Base-by-base conservation (phyloP, 2,888 invertebrate genomes). In the Lordiphosa fenestrarum region DNA sequence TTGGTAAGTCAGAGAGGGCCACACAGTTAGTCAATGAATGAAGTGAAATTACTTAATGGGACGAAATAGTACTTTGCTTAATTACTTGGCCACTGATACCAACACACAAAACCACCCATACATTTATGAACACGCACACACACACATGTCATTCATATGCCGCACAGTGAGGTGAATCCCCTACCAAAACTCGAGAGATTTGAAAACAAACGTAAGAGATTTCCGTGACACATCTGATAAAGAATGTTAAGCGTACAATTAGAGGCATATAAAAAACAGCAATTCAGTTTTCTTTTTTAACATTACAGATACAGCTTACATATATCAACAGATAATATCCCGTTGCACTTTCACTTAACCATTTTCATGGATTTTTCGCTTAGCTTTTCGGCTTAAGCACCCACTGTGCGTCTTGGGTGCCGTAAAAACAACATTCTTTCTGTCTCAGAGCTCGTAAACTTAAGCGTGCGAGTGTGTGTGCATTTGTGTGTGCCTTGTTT, bases 61-160 rank as follows among this genome's bases (percentile, higher is more conserved):
- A 84, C 74, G 77, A 77, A 84, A 85, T 84, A 77, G 75, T 84
- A 84, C 86, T 85, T 85, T 83, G 83, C 84, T 85, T 85, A 85
- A 85, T 85, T 85, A 85, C 85, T 85, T 74, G 74, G 77, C 69
- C 73, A 76, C 73, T 74, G 83, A 83, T 77, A 77, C 59, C 62
- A 55, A 30, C 44, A 13, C 21, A 39, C 40, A 53, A 36, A 41
- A 55, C 50, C 44, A 50, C 41, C 44, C 39, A 13, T 21, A 36
- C 30, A 38, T 36, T 0, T 5, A 41, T n/a, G 41, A 51, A 54
- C 37, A 38, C 53, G 37, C 56, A 57, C 40, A 38, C 30, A 64
- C 40, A 40, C 66, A 63, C 63, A 68, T 72, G 70, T 74, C 75
- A 72, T 71, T 75, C 71, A 71, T 67, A 58, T 44, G 48, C 15